These are phyloP conservation scores for Macroglossus sobrinus DNA, from an alignment of 2,113 vertebrate genomes.

Conservation along the genomic window DNA sequence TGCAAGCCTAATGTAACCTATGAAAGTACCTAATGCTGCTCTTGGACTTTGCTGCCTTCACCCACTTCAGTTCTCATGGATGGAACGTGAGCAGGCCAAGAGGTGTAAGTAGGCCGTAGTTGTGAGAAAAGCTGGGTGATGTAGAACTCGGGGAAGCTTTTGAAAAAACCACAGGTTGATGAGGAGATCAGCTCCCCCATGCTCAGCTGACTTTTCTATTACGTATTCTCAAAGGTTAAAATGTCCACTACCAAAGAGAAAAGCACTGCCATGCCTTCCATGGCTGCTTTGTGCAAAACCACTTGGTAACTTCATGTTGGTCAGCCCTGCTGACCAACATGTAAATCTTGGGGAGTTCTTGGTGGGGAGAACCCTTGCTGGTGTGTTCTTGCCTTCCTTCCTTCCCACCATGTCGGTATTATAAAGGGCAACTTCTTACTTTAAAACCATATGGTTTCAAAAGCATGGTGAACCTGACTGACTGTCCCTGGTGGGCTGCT, in stretches of 20 bases:
- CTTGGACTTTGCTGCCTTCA: background rate
- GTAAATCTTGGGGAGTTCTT: background rate
- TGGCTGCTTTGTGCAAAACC: background rate
- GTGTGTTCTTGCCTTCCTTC: background rate
- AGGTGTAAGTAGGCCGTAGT: background rate
- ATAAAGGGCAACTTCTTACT: background rate
- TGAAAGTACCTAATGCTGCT: background rate
- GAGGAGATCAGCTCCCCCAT: background rate
- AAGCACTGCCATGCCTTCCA: background rate
- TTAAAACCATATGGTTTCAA: background rate
- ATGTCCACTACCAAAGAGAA: background rate
- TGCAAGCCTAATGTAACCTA: background rate
- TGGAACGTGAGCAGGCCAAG: background rate
- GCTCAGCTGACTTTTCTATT: background rate
- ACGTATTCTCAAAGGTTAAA: background rate
- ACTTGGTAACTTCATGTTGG: background rate
- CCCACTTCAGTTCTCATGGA: background rate
- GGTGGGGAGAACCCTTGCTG: no score
- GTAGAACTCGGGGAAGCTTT: background rate
- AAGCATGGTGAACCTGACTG: background rate
- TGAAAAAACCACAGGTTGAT: background rate
- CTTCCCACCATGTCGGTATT: background rate
- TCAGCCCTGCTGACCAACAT: background rate
- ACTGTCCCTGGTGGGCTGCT: background rate
- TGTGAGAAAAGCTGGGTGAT: background rate